Base-by-base conservation (phyloP, 2,797 vertebrate species). In the Oreortyx pictus region DNA sequence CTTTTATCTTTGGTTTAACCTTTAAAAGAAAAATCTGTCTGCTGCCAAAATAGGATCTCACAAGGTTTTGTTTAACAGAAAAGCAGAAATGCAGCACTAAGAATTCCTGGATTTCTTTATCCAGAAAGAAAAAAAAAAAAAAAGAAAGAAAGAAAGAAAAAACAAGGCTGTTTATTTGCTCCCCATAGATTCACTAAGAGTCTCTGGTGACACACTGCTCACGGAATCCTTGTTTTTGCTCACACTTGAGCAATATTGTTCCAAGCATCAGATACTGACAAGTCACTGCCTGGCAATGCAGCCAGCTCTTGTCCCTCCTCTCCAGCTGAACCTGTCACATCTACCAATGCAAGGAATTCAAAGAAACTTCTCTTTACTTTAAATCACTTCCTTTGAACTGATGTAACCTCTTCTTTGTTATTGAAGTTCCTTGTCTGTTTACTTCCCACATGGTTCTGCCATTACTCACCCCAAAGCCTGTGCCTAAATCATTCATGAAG, bases 401-500 rank as follows among this genome's bases (percentile, higher is more conserved):
- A 5, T 14, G 12, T n/a, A 56, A 87, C 83, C 62, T 82, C 71
- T 92, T 50, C 74, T 82, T 86, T 90, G 50, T 75, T 96, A 66
- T 65, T 86, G 59, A 92, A 49, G 18, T 73, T 91, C 27, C 12
- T 50, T 81, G 8, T 86, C 66, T 91, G 1, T 65, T 91, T 90
- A 29, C 31, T 84, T 85, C 57, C 39, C 9, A 11, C 27, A 33
- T 78, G 68, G 27, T 61, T 76, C 71, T 86, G 52, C 46, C 49
- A 11, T 35, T 1, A 3, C 35, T 84, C 67, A 81, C n/a, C n/a
- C 31, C 57, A 46, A 49, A 65, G n/a, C 74, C 83, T 89, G 67
- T 93, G 57, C 64, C 19, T 70, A 73, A 92, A 93, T 83, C 49
- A n/a, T 93, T 92, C 74, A 74, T 70, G 82, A 92, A 77, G 68